A percentile compares a stretch with the other conserved stretches of the same genome.
Evolutionary conservation across 2,888 invertebrate genomes (phyloP).

Genomic region (Aproaerema taeniolella): DNA sequence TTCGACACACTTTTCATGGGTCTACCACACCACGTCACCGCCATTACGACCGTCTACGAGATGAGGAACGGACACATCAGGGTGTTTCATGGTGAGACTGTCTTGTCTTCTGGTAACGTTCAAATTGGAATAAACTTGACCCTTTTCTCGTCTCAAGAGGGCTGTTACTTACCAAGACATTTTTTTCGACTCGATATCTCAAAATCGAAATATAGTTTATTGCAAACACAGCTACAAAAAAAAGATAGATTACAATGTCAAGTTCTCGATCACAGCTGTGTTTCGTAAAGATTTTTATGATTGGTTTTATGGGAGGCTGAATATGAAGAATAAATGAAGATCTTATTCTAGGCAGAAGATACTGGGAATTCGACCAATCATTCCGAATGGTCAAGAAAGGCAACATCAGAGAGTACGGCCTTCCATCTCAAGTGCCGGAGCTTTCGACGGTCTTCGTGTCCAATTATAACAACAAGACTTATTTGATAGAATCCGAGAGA

Average conservation of each 20-base stretch:
- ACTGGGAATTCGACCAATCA: conserved; percentile 82
- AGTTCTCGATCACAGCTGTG: no score
- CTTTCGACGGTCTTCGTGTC: conserved; percentile 85
- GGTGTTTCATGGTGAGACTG: conserved; percentile 78
- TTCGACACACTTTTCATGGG: conserved; percentile 79
- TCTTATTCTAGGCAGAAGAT: conserved; percentile 69
- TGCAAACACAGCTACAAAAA: no score
- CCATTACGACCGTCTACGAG: conserved; percentile 85
- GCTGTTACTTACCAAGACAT: no score
- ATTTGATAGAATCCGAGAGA: conserved; percentile 78
- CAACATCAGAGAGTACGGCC: conserved; percentile 79
- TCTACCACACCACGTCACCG: conserved; percentile 70
- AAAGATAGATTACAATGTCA: no score
- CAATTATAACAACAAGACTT: conserved; percentile 80
- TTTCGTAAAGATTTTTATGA: no score
- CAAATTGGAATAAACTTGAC: no score
- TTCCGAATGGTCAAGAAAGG: conserved; percentile 75
- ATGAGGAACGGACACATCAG: conserved; percentile 81
- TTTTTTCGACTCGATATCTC: no score
- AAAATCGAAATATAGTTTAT: no score
- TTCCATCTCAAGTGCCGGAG: conserved; percentile 77
- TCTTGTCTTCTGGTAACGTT: no score
- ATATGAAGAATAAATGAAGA: no score
- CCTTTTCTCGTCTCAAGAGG: no score
- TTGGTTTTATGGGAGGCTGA: no score